Evolutionary conservation across 1,140 invertebrate species (phyloP), one percentile per base, ranked within the genome.

Genomic region (Protaetia brevitarsis): DNA sequence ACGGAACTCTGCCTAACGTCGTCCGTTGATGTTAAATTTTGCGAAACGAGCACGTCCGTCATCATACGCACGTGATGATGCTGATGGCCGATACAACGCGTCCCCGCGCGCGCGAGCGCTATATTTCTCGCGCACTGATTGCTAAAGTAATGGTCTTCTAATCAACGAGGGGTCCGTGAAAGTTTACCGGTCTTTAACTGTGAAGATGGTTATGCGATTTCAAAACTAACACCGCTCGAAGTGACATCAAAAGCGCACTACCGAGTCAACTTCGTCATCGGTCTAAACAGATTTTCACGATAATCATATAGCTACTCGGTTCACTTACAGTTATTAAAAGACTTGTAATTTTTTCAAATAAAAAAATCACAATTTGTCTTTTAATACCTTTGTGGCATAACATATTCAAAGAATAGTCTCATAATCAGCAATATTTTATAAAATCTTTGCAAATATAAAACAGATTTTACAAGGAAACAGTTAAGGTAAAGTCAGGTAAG

Each of bases 21-120:
- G 41, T n/a, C n/a, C n/a, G n/a, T 51, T 51, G 16, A 51, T 23
- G 41, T 51, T 51, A 51, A 51, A 51, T 51, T 51, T 51, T 51
- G 41, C 41, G 41, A 51, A 51, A 51, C 41, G 41, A 19, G 41
- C 26, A 7, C 41, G 41, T 51, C 41, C 41, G 19, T 23, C 6
- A 51, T 51, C 41, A 26, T 51, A 51, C 19, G 8, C 21, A 19
- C 13, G 4, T 51, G 26, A 4, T 21, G 2, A 7, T 23, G 1
- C 19, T 23, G 19, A 23, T 6, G 19, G 13, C 41, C 6, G 21
- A 23, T 19, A 51, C 16, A 23, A 51, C 19, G 8, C 16, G 41
- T n/a, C n/a, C n/a, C n/a, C 41, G 41, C 21, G 16, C 16, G 19
- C 19, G 26, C 11, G 21, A 16, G 41, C 41, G 41, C 19, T 23